Evolutionary conservation across 2,888 invertebrate genomes (phyloP).

Genomic region (Malacosoma neustria): DNA sequence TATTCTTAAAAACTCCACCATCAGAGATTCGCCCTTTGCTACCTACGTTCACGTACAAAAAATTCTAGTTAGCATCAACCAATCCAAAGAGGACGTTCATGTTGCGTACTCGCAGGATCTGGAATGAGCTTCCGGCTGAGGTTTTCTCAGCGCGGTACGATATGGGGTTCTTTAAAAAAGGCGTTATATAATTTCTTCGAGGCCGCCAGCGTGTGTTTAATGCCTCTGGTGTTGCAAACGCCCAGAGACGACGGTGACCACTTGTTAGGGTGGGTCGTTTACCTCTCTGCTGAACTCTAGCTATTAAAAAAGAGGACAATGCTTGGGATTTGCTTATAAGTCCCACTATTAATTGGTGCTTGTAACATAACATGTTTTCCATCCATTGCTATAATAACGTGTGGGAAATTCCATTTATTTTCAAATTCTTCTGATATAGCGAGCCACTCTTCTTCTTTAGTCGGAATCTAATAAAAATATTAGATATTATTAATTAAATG

Average conservation of each 20-base stretch:
- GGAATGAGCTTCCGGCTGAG: too few relatives aligned
- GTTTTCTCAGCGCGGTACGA: too few relatives aligned
- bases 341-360: slow-evolving; percentile 20
- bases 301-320: slow-evolving; percentile 36
- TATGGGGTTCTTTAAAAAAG: too few relatives aligned
- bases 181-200: too few relatives aligned
- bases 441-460: background rate
- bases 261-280: too few relatives aligned
- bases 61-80: slow-evolving; percentile 31
- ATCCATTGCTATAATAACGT: slow-evolving; percentile 27
- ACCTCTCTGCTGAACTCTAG: too few relatives aligned
- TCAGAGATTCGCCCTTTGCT: slow-evolving; percentile 16
- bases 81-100: slow-evolving; percentile 29
- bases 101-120: too few relatives aligned
- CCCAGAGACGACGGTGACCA: too few relatives aligned
- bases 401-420: slow-evolving; percentile 30
- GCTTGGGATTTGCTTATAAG: slow-evolving; percentile 25
- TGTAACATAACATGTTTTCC: slow-evolving; percentile 28
- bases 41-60: slow-evolving; percentile 22
- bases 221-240: too few relatives aligned
- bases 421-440: slow-evolving; percentile 12
- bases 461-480: background rate
- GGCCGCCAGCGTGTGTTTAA: too few relatives aligned
- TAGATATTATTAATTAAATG: background rate
- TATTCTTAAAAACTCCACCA: slow-evolving; percentile 16